phyloP scores from a whole-genome alignment of 2,888 invertebrate species.

The Andrena fulva region DNA sequence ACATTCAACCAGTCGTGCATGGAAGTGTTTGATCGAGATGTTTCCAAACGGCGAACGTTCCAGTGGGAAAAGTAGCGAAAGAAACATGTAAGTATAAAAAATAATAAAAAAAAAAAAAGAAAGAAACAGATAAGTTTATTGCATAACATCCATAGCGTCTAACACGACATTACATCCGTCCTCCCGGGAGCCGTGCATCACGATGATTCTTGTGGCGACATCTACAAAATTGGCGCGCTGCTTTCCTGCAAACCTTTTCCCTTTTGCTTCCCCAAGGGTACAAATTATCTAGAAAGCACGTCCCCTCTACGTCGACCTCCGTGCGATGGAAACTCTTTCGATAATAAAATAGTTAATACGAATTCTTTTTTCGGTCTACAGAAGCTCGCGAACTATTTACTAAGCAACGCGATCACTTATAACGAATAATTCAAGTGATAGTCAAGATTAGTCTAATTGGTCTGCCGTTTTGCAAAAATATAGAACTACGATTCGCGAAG shows the following conservation, averaged over 20 bases:
- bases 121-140: background rate
- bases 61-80: background rate
- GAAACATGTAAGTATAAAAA: background rate
- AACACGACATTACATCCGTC: background rate
- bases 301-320: no score
- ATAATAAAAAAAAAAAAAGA: conserved; percentile 6
- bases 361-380: no score
- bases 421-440: no score
- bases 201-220: background rate
- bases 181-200: background rate
- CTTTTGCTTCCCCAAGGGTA: background rate
- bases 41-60: background rate
- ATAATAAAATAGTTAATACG: no score
- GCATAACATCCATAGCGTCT: background rate
- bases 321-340: no score
- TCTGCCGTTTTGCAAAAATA: background rate
- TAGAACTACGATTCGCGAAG: background rate
- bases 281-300: background rate
- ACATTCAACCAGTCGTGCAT: background rate
- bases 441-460: no score
- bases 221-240: background rate
- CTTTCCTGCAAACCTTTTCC: background rate
- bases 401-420: no score
- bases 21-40: background rate
- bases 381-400: no score